These are phyloP conservation scores for Apodemus agrarius DNA, from an alignment of 2,797 vertebrate genomes.

Conservation along the genomic window DNA sequence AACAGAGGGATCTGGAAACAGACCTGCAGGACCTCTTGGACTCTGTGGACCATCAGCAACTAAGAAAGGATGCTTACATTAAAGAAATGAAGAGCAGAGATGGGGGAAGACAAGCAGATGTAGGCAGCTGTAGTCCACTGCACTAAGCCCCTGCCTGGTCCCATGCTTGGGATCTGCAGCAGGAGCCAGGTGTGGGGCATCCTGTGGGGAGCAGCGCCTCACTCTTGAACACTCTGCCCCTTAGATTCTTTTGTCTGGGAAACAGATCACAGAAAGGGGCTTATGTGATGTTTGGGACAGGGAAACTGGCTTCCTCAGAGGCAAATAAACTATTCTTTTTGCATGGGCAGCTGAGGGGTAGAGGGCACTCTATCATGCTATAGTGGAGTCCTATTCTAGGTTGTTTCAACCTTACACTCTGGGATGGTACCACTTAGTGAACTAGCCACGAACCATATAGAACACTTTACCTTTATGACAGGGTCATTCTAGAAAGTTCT, in stretches of 20 bases:
- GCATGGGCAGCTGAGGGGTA: background rate
- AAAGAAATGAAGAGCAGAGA: conserved; percentile 35
- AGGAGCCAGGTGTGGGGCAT: background rate
- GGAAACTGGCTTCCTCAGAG: background rate
- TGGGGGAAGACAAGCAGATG: background rate
- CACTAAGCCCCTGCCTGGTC: background rate
- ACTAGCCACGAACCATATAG: background rate
- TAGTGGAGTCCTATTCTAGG: background rate
- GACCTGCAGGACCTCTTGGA: background rate
- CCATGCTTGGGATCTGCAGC: background rate
- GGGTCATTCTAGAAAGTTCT: background rate
- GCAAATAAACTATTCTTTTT: background rate
- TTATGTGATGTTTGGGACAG: background rate
- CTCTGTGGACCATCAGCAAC: conserved; percentile 57
- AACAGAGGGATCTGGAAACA: background rate
- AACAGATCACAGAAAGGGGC: background rate
- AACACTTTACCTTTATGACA: background rate
- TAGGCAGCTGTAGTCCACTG: background rate
- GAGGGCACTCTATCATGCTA: background rate
- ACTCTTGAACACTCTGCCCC: background rate
- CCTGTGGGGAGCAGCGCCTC: background rate
- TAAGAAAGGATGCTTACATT: conserved; percentile 4
- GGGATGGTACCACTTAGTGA: background rate
- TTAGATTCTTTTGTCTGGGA: background rate
- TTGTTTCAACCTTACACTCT: background rate